Conservation (phyloP, 2,888 invertebrate genomes). For the Apantesis nais region DNA sequence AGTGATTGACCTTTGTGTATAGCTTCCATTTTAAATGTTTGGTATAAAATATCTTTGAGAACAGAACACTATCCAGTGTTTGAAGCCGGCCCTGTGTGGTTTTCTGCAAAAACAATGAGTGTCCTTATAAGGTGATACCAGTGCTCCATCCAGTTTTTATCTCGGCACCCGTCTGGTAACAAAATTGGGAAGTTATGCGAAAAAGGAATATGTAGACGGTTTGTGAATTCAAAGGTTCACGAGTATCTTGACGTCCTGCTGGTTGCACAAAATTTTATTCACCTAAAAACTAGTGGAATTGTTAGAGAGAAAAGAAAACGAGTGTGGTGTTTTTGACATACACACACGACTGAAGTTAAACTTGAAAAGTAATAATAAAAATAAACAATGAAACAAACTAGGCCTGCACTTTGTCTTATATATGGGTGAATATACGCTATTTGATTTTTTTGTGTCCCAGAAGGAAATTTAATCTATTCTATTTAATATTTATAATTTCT, state of each 20-base stretch:
- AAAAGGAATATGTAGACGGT: constrained; percentile 53
- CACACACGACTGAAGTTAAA: too few species aligned
- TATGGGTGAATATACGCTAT: too few species aligned
- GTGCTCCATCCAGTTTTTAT: constrained; percentile 58
- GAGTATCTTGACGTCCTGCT: constrained; percentile 27
- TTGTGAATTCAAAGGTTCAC: constrained; percentile 32
- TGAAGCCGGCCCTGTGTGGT: constrained; percentile 44
- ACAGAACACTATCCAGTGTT: constrained; percentile 12
- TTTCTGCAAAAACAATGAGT: constrained; percentile 69
- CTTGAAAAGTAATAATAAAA: too few species aligned
- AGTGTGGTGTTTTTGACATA: too few species aligned
- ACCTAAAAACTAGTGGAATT: constrained; percentile 2
- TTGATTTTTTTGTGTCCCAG: too few species aligned
- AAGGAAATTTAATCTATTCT: too few species aligned
- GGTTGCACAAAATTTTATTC: constrained; percentile 14
- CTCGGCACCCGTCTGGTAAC: constrained; percentile 47
- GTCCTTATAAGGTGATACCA: constrained; percentile 67
- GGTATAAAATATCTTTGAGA: constrained; percentile 4
- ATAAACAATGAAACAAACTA: too few species aligned
- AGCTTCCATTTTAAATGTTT: background rate
- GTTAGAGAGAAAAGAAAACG: background rate
- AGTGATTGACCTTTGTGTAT: background rate
- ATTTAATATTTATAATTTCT: too few species aligned
- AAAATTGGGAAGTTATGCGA: constrained; percentile 58
- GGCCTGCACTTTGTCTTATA: too few species aligned